Conservation (phyloP, 1,140 invertebrate genomes). For the Marisa cornuarietis region DNA sequence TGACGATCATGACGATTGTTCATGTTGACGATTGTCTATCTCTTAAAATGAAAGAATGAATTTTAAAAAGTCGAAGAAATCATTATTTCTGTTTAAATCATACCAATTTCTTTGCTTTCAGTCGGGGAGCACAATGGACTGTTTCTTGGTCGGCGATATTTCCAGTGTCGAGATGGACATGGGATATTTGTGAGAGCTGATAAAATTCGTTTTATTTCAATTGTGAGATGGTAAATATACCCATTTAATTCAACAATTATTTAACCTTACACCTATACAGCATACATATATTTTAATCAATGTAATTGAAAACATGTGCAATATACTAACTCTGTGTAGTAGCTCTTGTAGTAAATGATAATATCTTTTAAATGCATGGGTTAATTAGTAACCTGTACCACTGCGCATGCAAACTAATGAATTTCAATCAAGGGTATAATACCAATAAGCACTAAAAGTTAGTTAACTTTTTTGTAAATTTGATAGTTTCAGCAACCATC, state of each 20-base stretch:
- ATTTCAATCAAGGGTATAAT: no score
- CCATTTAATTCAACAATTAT: no score
- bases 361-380: no score
- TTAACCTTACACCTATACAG: no score
- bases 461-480: background rate
- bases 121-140: slow-evolving; percentile 56
- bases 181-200: slow-evolving; percentile 57
- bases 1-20: no score
- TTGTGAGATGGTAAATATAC: slow-evolving; percentile 45
- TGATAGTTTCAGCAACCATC: background rate
- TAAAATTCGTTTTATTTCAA: slow-evolving; percentile 52
- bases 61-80: no score
- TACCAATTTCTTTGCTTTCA: slow-evolving; percentile 31
- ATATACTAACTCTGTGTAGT: background rate
- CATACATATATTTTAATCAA: background rate
- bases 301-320: background rate
- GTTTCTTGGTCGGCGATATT: slow-evolving; percentile 55
- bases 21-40: no score
- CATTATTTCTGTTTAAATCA: no score
- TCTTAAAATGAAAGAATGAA: no score
- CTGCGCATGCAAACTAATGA: no score
- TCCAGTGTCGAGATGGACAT: slow-evolving; percentile 49
- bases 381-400: no score
- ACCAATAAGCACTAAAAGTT: no score
- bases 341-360: background rate